A percentile compares a stretch with the other conserved stretches of the same genome.
phyloP scores from a whole-genome alignment of 1,140 invertebrate genomes.

The Ditylenchus dipsaci region DNA sequence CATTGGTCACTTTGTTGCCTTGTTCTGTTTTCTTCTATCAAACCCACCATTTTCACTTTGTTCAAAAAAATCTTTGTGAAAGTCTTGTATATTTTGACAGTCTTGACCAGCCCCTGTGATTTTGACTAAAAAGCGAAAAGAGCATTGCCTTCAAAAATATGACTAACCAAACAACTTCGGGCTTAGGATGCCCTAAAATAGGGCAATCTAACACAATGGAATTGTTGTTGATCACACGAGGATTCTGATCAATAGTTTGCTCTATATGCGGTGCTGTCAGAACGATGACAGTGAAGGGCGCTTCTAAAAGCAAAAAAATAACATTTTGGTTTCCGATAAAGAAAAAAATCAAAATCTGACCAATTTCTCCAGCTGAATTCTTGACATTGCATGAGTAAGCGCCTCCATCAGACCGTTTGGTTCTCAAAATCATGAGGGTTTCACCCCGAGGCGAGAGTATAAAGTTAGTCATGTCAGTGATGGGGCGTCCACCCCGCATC shows the following conservation, averaged over 20 bases:
- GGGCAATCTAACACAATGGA: conserved; percentile 60
- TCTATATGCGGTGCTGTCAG: conserved; percentile 48
- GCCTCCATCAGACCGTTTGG: conserved; percentile 60
- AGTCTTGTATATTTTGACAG: too few relatives aligned
- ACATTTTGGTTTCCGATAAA: too few relatives aligned
- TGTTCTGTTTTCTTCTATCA: too few relatives aligned
- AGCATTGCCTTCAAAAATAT: too few relatives aligned
- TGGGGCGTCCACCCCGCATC: conserved; percentile 48
- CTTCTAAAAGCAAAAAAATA: conserved; percentile 26
- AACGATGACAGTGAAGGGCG: conserved; percentile 41
- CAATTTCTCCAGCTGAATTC: conserved; percentile 56
- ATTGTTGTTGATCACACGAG: conserved; percentile 48
- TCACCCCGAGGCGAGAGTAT: conserved; percentile 59
- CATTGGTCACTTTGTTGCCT: too few relatives aligned
- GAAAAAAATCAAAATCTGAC: not conserved
- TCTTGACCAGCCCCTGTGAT: too few relatives aligned
- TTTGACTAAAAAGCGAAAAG: too few relatives aligned
- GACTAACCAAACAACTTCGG: conserved; percentile 53
- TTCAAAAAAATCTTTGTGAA: too few relatives aligned
- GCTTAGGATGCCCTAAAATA: conserved; percentile 59
- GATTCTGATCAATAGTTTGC: conserved; percentile 55
- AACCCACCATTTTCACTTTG: too few relatives aligned
- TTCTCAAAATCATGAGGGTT: conserved; percentile 58
- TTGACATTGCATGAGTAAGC: conserved; percentile 62
- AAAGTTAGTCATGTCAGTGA: conserved; percentile 43